Base-by-base conservation (phyloP, 2,888 invertebrate species). In the Congeria kusceri region DNA sequence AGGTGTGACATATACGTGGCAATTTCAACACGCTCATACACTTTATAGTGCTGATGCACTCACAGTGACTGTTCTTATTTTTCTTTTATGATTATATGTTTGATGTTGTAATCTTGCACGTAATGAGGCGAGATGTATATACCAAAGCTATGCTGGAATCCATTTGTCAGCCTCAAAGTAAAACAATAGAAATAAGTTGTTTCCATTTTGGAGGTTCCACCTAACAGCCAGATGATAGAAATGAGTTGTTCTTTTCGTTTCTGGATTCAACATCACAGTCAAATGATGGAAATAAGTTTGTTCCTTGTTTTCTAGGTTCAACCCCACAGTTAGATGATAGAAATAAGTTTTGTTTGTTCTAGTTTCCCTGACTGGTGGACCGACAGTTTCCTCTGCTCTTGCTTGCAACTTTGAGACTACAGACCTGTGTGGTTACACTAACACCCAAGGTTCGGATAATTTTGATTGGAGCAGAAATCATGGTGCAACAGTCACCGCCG, bases 361-460 rank as follows among this genome's bases (percentile, higher is more conserved):
- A 20, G 32, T 18, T 62, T 39, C 23, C 28, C 20, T 53, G 27
- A 61, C 53, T 44, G 64, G 64, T 23, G 23, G 65, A 44, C 27
- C 20, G n/a, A 11, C 15, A 28, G 57, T 18, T 29, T 39, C 44
- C 25, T 69, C 78, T 27, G n/a, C 32, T 9, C 67, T 87, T 32
- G 71, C 80, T 20, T 92, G 92, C 83, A 75, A 89, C 73, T 92
- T 92, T 86, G 91, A 92, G 78, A 77, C 68, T 23, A 27, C 47
- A n/a, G 80, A 83, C 57, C 27, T 81, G 5, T 91, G 91, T 83
- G 85, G 86, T 9, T 90, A 90, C 66, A 59, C 68, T 0, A 81
- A 88, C 28, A 87, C 85, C 27, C 20, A 53, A 20, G 28, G 9
- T 0, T 69, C 76, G 18, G 89, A 84, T 59, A 56, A 86, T 32